Evolutionary conservation across 2,113 vertebrate species (phyloP).

Genomic region (Notechis scutatus): DNA sequence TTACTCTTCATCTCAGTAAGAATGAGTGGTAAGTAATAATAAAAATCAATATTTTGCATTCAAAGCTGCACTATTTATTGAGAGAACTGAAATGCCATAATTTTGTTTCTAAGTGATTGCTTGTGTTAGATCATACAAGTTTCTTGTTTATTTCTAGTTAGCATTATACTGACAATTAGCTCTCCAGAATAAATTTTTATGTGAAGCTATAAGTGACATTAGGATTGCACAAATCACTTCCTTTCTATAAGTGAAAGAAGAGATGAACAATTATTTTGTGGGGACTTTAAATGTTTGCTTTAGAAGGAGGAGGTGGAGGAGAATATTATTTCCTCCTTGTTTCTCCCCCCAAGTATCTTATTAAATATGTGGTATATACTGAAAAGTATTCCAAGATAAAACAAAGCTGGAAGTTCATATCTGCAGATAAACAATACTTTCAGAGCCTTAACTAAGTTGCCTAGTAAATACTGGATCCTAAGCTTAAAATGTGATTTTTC

Average conservation of each 20-base stretch:
- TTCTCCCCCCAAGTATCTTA: no score
- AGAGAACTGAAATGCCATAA: slow-evolving; percentile 43
- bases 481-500: slow-evolving; percentile 75
- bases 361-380: no score
- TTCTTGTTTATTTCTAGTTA: slow-evolving; percentile 44
- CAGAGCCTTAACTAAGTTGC: slow-evolving; percentile 50
- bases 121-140: slow-evolving; percentile 39
- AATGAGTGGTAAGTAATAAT: slow-evolving; percentile 11
- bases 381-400: slow-evolving; percentile 60
- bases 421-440: slow-evolving; percentile 66
- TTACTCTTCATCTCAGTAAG: slow-evolving; percentile 13
- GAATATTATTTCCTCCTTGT: slow-evolving; percentile 8
- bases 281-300: slow-evolving; percentile 26
- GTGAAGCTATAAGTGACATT: slow-evolving; percentile 49
- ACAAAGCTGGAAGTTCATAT: slow-evolving; percentile 69
- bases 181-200: slow-evolving; percentile 42
- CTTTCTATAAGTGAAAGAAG: slow-evolving; percentile 62
- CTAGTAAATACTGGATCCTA: slow-evolving; percentile 70
- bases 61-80: slow-evolving; percentile 35
- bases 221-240: slow-evolving; percentile 43
- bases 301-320: neutral
- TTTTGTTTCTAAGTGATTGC: slow-evolving; percentile 33
- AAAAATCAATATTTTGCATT: neutral
- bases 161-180: slow-evolving; percentile 53
- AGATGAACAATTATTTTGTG: slow-evolving; percentile 50